Evolutionary conservation across 2,113 vertebrate genomes (phyloP).

Genomic region (Prionailurus bengalensis): DNA sequence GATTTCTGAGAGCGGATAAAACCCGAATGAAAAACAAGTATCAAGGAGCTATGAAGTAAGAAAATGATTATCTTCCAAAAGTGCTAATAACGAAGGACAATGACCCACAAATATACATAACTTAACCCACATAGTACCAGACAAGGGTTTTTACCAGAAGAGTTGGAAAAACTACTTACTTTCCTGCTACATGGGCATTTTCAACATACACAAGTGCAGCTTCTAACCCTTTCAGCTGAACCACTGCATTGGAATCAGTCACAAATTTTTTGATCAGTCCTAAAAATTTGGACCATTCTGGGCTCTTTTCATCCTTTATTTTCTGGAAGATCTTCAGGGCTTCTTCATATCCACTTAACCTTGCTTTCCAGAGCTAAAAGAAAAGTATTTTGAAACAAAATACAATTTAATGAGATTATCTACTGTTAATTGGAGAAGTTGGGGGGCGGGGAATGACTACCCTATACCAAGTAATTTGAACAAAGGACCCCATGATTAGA

Average conservation of each 20-base stretch:
- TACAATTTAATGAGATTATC: conserved; percentile 52
- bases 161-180: conserved; percentile 90
- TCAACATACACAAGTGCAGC: conserved; percentile 94
- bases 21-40: conserved; percentile 36
- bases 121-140: background rate
- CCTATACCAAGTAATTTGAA: conserved; percentile 10
- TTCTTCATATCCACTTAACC: conserved; percentile 98
- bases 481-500: conserved; percentile 2
- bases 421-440: background rate
- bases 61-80: conserved; percentile 54
- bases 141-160: background rate
- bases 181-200: conserved; percentile 96
- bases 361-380: conserved; percentile 97
- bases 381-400: conserved; percentile 72
- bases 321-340: conserved; percentile 96
- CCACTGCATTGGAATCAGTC: conserved; percentile 97
- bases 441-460: background rate
- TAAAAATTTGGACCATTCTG: conserved; percentile 98
- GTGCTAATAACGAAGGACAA: conserved; percentile 35
- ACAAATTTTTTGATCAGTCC: conserved; percentile 98
- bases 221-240: conserved; percentile 98
- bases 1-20: conserved; percentile 36
- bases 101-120: conserved; percentile 13
- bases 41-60: conserved; percentile 46
- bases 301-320: conserved; percentile 97